Conservation (phyloP, 2,888 invertebrate species). For the Caenorhabditis sp. region DNA sequence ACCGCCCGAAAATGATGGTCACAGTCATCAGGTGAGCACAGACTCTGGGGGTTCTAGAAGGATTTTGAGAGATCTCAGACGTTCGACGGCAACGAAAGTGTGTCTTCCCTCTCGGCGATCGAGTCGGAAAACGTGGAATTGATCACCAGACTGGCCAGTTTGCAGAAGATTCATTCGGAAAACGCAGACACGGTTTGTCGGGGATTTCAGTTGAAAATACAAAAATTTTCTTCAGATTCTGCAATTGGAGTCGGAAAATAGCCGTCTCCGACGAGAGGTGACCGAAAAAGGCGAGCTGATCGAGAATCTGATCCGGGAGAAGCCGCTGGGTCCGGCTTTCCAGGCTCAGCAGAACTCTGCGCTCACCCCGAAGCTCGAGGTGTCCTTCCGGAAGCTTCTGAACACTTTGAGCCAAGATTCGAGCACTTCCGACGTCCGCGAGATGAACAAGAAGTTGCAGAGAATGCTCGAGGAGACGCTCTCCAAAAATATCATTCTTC, state of each 20-base stretch:
- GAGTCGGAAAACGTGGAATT: constrained; percentile 81
- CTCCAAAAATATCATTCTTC: constrained; percentile 68
- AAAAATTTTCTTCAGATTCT: constrained; percentile 32
- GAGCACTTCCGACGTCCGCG: constrained; percentile 56
- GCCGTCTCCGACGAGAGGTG: constrained; percentile 55
- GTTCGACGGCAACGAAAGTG: constrained; percentile 67
- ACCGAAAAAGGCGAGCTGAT: constrained; percentile 66
- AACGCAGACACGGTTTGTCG: constrained; percentile 81
- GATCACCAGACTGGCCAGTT: constrained; percentile 79
- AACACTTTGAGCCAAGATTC: constrained; percentile 58
- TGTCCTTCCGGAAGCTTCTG: constrained; percentile 61
- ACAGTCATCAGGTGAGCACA: constrained; percentile 58
- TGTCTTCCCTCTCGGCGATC: constrained; percentile 73
- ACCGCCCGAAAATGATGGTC: constrained; percentile 43
- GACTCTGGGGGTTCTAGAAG: no score
- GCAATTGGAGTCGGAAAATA: constrained; percentile 60
- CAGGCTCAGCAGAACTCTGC: constrained; percentile 1
- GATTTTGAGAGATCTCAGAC: constrained; percentile 32
- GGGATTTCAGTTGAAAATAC: neutral
- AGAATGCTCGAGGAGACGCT: constrained; percentile 70
- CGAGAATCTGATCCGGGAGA: constrained; percentile 64
- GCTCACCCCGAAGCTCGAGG: neutral
- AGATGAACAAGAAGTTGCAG: constrained; percentile 70
- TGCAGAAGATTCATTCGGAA: constrained; percentile 81
- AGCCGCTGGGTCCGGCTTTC: constrained; percentile 19